Conservation (phyloP, 2,888 invertebrate genomes). For the Catocala nupta region DNA sequence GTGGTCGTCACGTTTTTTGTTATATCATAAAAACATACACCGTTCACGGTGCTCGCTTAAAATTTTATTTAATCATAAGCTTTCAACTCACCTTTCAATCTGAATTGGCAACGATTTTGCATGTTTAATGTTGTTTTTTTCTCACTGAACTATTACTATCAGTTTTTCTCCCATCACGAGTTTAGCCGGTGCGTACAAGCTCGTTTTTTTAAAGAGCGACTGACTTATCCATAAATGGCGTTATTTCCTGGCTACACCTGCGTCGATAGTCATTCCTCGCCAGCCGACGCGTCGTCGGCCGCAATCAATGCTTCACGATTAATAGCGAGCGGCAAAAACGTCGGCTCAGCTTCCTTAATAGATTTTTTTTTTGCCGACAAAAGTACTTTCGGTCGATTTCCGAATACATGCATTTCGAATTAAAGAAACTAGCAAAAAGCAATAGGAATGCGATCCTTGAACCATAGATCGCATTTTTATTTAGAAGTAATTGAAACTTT, state of each 20-base stretch:
- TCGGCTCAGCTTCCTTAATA: constrained; percentile 47
- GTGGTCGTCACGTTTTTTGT: constrained; percentile 64
- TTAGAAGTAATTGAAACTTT: constrained; percentile 12
- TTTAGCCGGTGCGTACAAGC: constrained; percentile 31
- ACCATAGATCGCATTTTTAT: constrained; percentile 12
- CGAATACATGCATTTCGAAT: constrained; percentile 34
- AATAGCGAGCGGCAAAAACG: constrained; percentile 50
- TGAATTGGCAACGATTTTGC: constrained; percentile 70
- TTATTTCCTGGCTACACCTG: constrained; percentile 62
- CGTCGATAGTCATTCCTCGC: constrained; percentile 51
- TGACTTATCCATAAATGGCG: constrained; percentile 59
- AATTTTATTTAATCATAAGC: constrained; percentile 77
- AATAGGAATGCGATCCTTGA: constrained; percentile 10
- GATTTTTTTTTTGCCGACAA: constrained; percentile 43
- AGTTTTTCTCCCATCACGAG: constrained; percentile 60
- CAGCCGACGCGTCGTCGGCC: constrained; percentile 41
- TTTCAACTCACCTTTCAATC: constrained; percentile 76
- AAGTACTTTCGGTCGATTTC: constrained; percentile 45
- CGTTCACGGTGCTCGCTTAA: constrained; percentile 62
- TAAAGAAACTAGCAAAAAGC: constrained; percentile 22
- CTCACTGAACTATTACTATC: constrained; percentile 62
- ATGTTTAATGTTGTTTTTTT: constrained; percentile 61
- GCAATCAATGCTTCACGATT: constrained; percentile 55
- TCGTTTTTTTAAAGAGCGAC: constrained; percentile 45
- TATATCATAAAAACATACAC: constrained; percentile 69